phyloP scores from a whole-genome alignment of 2,113 vertebrate genomes.

The Cololabis saira region DNA sequence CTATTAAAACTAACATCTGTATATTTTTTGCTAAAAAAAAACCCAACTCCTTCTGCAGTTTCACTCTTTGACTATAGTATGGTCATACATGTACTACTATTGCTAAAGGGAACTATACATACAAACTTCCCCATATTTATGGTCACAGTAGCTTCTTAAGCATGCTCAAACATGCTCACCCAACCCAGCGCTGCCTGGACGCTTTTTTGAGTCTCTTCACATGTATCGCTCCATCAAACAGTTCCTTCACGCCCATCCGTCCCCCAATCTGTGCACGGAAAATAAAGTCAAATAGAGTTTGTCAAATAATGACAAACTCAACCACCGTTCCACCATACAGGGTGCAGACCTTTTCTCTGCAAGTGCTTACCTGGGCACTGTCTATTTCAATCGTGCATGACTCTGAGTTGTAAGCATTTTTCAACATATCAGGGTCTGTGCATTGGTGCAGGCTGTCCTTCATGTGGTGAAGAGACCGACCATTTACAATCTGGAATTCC shows the following conservation, averaged over 20 bases:
- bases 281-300: no score
- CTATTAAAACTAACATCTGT: neutral
- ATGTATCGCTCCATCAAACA: neutral
- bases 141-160: neutral
- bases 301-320: neutral
- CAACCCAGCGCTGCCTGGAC: constrained; percentile 63
- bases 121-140: neutral
- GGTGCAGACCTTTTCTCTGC: neutral
- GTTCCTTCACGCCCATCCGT: neutral
- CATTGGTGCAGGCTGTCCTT: constrained; percentile 3
- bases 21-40: no score
- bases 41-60: no score
- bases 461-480: constrained; percentile 23
- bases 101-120: neutral
- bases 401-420: neutral
- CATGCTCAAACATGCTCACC: constrained; percentile 40
- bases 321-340: neutral
- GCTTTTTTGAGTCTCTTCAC: constrained; percentile 59
- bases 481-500: constrained; percentile 77
- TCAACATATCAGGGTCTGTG: neutral
- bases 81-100: neutral
- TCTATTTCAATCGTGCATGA: neutral
- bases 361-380: constrained; percentile 30
- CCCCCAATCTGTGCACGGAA: constrained; percentile 14
- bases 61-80: no score